These are phyloP conservation scores for Ceramica pisi DNA, from an alignment of 2,888 invertebrate genomes.

Conservation along the genomic window DNA sequence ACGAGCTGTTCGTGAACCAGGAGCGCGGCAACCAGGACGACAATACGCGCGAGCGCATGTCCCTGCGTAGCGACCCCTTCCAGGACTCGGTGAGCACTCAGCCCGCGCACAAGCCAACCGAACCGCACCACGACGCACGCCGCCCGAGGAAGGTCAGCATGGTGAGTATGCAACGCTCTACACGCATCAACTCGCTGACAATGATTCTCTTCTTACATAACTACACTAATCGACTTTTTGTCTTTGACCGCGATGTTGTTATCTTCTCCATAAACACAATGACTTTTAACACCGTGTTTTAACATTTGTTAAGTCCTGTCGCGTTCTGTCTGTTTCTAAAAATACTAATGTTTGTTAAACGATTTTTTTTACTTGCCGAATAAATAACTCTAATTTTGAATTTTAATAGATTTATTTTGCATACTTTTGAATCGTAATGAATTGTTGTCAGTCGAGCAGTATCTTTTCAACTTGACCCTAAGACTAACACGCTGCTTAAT, in stretches of 20 bases:
- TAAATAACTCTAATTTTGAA: neutral
- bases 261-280: constrained; percentile 1
- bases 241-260: constrained; percentile 1
- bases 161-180: constrained; percentile 92
- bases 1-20: constrained; percentile 97
- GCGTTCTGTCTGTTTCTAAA: constrained; percentile 22
- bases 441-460: constrained; percentile 83
- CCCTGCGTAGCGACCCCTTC: constrained; percentile 96
- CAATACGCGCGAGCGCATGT: constrained; percentile 97
- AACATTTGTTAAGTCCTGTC: constrained; percentile 15
- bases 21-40: constrained; percentile 97
- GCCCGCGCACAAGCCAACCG: constrained; percentile 91
- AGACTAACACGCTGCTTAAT: constrained; percentile 71
- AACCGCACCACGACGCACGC: constrained; percentile 90
- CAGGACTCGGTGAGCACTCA: constrained; percentile 97
- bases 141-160: constrained; percentile 97
- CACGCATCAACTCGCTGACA: constrained; percentile 80
- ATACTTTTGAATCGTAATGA: constrained; percentile 60
- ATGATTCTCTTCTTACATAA: constrained; percentile 74
- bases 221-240: neutral
- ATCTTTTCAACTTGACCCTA: constrained; percentile 84
- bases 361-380: neutral
- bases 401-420: constrained; percentile 12
- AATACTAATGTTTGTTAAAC: constrained; percentile 9
- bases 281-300: constrained; percentile 3